Percentiles rank a stretch among this genome's conserved stretches.
Conservation (phyloP, 2,113 vertebrate genomes). For the Taxidea taxus region DNA sequence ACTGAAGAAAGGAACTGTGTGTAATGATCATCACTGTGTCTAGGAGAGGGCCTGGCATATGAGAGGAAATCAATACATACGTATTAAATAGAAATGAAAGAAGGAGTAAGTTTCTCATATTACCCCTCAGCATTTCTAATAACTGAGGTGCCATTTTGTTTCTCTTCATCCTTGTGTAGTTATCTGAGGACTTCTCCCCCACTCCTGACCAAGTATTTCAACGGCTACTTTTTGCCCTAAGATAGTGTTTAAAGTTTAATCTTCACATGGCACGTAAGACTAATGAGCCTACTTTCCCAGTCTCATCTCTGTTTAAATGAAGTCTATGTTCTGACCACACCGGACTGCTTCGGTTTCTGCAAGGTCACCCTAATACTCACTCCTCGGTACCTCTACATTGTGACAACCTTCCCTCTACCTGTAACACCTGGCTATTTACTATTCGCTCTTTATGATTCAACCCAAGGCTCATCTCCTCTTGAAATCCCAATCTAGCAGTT, state of each 20-base stretch:
- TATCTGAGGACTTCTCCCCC: neutral
- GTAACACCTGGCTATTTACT: neutral
- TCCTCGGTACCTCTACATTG: neutral
- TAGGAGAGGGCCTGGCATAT: neutral
- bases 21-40: neutral
- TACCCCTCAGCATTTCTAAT: neutral
- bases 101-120: neutral
- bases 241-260: neutral
- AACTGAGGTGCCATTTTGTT: neutral
- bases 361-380: neutral
- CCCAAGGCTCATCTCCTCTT: neutral
- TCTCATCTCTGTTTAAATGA: conserved; percentile 17
- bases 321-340: neutral
- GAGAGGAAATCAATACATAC: neutral
- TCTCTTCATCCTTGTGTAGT: neutral
- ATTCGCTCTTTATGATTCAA: neutral
- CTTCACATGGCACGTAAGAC: neutral
- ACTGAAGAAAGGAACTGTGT: neutral
- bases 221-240: neutral
- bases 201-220: neutral
- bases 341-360: neutral
- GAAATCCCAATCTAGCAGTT: neutral
- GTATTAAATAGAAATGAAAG: neutral
- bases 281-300: neutral
- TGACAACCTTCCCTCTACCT: neutral